Conservation (phyloP, 2,797 vertebrate species). For the Microctenopoma lineatum region DNA sequence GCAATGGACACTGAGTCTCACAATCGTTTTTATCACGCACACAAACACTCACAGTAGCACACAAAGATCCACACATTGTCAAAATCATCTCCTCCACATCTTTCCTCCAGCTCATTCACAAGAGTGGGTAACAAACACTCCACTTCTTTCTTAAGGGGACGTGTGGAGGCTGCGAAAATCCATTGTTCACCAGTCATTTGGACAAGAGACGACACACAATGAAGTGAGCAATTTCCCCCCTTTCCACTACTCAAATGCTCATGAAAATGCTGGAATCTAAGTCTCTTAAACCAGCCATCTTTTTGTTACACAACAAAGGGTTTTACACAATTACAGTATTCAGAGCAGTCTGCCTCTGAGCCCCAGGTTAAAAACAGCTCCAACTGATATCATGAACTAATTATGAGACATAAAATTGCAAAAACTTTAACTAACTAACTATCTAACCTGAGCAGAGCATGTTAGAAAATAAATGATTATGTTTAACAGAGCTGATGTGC, state of each 20-base stretch:
- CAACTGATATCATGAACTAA: conserved; percentile 56
- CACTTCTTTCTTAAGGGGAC: conserved; percentile 34
- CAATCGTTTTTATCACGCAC: conserved; percentile 18
- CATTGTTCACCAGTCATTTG: conserved; percentile 22
- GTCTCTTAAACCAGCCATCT: conserved; percentile 50
- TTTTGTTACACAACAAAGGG: conserved; percentile 49
- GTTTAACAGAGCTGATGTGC: no score
- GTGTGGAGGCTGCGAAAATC: conserved; percentile 41
- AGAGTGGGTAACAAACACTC: conserved; percentile 38
- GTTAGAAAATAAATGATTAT: neutral
- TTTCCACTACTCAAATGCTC: conserved; percentile 49
- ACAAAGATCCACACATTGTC: conserved; percentile 27
- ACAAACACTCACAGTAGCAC: conserved; percentile 23
- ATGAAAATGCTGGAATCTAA: conserved; percentile 62
- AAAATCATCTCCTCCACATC: conserved; percentile 35
- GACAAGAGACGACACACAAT: conserved; percentile 30
- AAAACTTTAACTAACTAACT: conserved; percentile 35
- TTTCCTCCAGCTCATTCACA: conserved; percentile 55
- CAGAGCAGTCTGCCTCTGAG: conserved; percentile 49
- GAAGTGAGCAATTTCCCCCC: conserved; percentile 34
- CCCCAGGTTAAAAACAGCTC: conserved; percentile 56
- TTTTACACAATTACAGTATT: conserved; percentile 56
- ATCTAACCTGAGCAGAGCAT: neutral
- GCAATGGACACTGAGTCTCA: conserved; percentile 31
- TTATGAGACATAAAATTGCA: conserved; percentile 47